Evolutionary conservation across 2,888 invertebrate species (phyloP).

Genomic region (Drosophila ustulata): DNA sequence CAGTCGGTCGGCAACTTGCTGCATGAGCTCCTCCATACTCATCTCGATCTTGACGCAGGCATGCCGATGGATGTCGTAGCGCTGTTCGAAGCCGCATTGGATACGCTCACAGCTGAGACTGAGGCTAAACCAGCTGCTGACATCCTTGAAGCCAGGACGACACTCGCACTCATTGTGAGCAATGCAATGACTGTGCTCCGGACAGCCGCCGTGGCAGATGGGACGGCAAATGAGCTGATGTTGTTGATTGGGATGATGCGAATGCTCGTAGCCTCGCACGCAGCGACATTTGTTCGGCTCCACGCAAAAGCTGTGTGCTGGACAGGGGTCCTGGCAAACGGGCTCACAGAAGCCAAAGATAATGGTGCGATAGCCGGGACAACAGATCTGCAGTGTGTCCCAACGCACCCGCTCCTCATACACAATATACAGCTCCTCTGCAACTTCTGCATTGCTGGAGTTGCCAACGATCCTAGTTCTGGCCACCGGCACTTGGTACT

Average conservation of each 20-base stretch:
- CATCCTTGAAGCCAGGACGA: constrained; percentile 83
- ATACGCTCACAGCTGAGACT: constrained; percentile 75
- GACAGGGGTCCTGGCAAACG: constrained; percentile 82
- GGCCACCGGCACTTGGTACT: constrained; percentile 80
- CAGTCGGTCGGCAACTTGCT: constrained; percentile 74
- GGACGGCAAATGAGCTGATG: constrained; percentile 79
- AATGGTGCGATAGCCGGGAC: constrained; percentile 77
- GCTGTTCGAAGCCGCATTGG: constrained; percentile 76
- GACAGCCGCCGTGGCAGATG: constrained; percentile 79
- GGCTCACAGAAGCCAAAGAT: constrained; percentile 83
- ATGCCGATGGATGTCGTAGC: constrained; percentile 68
- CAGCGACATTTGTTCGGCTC: constrained; percentile 81
- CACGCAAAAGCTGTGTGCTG: constrained; percentile 72
- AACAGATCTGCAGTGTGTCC: constrained; percentile 78
- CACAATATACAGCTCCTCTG: constrained; percentile 65
- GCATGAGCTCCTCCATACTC: constrained; percentile 82
- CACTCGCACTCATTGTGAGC: constrained; percentile 82
- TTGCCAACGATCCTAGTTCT: constrained; percentile 43
- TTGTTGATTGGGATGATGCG: constrained; percentile 71
- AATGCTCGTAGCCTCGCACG: constrained; percentile 78
- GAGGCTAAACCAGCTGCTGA: constrained; percentile 71
- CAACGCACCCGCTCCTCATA: constrained; percentile 79
- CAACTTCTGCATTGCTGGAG: constrained; percentile 13
- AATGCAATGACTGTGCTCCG: constrained; percentile 79
- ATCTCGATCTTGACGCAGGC: constrained; percentile 77